Evolutionary conservation across 2,797 vertebrate genomes (phyloP), one percentile per base, ranked within the genome.

Genomic region (Discoglossus pictus): DNA sequence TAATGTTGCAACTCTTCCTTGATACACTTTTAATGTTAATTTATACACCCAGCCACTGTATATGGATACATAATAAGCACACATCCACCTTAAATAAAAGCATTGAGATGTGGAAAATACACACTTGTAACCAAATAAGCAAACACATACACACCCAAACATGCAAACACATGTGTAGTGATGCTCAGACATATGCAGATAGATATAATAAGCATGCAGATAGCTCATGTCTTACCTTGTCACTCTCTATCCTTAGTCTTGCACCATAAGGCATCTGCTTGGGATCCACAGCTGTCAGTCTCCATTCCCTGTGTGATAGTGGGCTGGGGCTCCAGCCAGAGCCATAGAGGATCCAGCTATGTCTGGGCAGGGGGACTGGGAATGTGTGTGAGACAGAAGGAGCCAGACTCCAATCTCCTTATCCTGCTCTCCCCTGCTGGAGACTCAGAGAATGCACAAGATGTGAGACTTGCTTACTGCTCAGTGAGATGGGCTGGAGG

Each of bases 371-470:
- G 76, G 78, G 80, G 80, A 80, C 51, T 63, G 52, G 43, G 68
- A 67, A 56, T 63, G 77, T 78, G 78, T 73, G 66, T 75, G 79
- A 79, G 80, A 79, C 74, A 69, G 71, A 74, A 42, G 53, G n/a
- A 71, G 51, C 61, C 52, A 42, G 61, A 34, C 53, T 80, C 58
- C 75, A 76, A 73, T 71, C 79, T 76, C 78, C 74, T 76, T 82
- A n/a, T 83, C 77, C 76, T 64, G 79, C 66, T 74, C 82, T 84
- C 85, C 85, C 83, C 84, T 83, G 83, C 84, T 82, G 85, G 86
- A 85, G 85, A 82, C 75, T 81, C 78, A 52, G 83, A 82, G 84
- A 88, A 86, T 83, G 84, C 86, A 85, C 80, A 60, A 64, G 61
- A 64, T 65, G 61, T 53, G 61, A 71, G 61, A 71, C 61, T 71